Evolutionary conservation across 2,113 vertebrate species (phyloP).

Genomic region (Larimichthys polyactis): DNA sequence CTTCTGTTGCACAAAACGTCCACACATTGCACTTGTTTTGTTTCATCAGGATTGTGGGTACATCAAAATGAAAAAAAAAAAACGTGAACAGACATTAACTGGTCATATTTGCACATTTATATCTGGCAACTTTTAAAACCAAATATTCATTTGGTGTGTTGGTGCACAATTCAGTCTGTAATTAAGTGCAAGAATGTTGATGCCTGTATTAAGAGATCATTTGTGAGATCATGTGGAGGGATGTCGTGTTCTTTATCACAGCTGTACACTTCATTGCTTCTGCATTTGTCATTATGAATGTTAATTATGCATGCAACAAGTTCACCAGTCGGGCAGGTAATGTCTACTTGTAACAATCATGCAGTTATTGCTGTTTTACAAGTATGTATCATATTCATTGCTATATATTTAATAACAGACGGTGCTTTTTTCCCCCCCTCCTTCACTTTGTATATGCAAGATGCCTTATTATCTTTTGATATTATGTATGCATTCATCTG

Average conservation of each 20-base stretch:
- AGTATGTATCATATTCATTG: constrained; percentile 59
- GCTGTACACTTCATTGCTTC: constrained; percentile 33
- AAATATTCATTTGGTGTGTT: constrained; percentile 56
- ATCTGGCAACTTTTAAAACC: constrained; percentile 38
- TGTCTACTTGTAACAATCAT: constrained; percentile 61
- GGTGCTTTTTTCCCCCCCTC: constrained; percentile 54
- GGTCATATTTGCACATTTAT: constrained; percentile 72
- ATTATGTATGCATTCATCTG: constrained; percentile 76
- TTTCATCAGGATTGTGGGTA: constrained; percentile 48
- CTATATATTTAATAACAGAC: constrained; percentile 75
- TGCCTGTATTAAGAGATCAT: constrained; percentile 1
- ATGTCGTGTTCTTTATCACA: constrained; percentile 13
- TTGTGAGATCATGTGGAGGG: constrained; percentile 14
- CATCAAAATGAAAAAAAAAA: constrained; percentile 22
- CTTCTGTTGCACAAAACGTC: constrained; percentile 80
- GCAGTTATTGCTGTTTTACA: constrained; percentile 62
- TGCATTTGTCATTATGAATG: constrained; percentile 41
- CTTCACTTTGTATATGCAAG: constrained; percentile 81
- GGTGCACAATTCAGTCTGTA: constrained; percentile 37
- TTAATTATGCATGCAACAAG: constrained; percentile 53
- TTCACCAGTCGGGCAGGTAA: constrained; percentile 45
- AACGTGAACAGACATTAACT: constrained; percentile 47
- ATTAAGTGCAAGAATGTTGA: constrained; percentile 14
- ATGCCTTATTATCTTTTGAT: constrained; percentile 79
- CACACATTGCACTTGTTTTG: constrained; percentile 79